Conservation (phyloP, 2,797 vertebrate species). For the Enteromius fasciolatus region DNA sequence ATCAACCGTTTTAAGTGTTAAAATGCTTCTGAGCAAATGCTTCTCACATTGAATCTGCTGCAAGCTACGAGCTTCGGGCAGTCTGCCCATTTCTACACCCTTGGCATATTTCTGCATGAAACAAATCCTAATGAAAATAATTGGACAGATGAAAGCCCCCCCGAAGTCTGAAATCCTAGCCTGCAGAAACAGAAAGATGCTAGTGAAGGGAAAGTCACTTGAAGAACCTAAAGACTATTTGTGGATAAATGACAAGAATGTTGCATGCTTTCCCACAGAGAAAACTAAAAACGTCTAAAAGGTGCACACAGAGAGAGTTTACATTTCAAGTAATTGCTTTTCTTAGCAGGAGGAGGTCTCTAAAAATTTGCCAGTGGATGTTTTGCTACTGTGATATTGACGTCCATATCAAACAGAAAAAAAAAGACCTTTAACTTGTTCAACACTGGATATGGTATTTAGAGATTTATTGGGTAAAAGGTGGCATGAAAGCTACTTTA, state of each 20-base stretch:
- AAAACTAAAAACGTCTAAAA: constrained; percentile 3
- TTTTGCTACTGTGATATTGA: neutral
- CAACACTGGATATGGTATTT: neutral
- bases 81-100: constrained; percentile 28
- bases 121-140: constrained; percentile 49
- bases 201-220: constrained; percentile 19
- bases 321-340: constrained; percentile 26
- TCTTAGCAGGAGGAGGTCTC: constrained; percentile 8
- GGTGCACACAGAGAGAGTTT: neutral
- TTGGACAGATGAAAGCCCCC: constrained; percentile 45
- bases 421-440: constrained; percentile 5
- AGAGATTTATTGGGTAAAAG: no score
- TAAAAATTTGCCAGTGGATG: constrained; percentile 1
- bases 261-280: constrained; percentile 20
- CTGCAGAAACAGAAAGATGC: constrained; percentile 30
- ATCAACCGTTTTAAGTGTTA: constrained; percentile 8
- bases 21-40: constrained; percentile 30
- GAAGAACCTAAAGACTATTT: constrained; percentile 35
- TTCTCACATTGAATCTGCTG: constrained; percentile 18
- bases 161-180: constrained; percentile 32
- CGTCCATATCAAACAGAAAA: neutral
- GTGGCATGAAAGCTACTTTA: neutral
- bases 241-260: constrained; percentile 31
- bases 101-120: constrained; percentile 42
- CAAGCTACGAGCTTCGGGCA: constrained; percentile 22